phyloP scores from a whole-genome alignment of 2,797 vertebrate genomes.

The Uromys caudimaculatus region DNA sequence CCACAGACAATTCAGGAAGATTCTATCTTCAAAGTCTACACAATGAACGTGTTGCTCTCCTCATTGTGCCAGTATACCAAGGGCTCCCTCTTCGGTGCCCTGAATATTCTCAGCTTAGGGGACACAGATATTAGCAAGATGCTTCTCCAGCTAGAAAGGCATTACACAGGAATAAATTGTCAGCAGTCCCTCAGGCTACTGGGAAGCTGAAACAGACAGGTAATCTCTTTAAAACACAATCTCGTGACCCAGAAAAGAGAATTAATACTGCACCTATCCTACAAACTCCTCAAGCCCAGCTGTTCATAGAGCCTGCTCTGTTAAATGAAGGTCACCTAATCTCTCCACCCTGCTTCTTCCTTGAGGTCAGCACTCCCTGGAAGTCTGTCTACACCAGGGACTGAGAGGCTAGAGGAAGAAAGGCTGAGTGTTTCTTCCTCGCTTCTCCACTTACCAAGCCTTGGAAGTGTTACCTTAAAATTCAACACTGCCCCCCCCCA shows the following conservation, averaged over 20 bases:
- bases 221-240: constrained; percentile 17
- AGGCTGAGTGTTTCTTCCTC: neutral
- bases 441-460: neutral
- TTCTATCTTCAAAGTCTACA: neutral
- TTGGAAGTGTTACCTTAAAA: neutral
- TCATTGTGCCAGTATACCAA: neutral
- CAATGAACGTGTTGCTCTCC: neutral
- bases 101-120: too few relatives aligned
- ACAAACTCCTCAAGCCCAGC: neutral
- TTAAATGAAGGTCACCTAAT: neutral
- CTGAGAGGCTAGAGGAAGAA: neutral
- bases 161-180: neutral
- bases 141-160: neutral
- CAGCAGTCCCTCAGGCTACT: neutral
- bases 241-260: constrained; percentile 16
- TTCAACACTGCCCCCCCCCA: too few relatives aligned
- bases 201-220: neutral
- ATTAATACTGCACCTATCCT: neutral
- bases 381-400: neutral
- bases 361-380: neutral
- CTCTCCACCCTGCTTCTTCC: neutral
- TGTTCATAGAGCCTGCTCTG: neutral
- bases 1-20: neutral
- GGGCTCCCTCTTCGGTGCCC: neutral
- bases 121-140: neutral